Percentiles rank a stretch among this genome's conserved stretches.
Evolutionary conservation across 2,113 vertebrate species (phyloP).

Genomic region (Prionailurus viverrinus): DNA sequence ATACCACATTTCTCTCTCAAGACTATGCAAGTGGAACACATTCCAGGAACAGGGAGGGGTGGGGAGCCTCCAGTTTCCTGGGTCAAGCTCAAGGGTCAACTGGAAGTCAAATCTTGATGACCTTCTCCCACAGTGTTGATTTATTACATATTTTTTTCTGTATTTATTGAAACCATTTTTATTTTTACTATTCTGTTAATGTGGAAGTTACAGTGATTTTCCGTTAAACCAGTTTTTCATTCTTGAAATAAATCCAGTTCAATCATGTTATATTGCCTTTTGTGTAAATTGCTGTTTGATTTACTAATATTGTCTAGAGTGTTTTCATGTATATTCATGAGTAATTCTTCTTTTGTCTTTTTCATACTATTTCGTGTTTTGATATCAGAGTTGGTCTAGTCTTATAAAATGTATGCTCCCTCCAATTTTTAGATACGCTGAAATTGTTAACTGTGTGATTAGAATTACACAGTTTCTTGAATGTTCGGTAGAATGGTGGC

Average conservation of each 20-base stretch:
- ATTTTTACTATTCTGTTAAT: background rate
- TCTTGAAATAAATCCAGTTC: background rate
- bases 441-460: background rate
- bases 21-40: background rate
- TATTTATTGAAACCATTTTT: background rate
- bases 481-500: background rate
- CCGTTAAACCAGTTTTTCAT: background rate
- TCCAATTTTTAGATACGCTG: background rate
- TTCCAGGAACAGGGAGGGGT: background rate
- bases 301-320: background rate
- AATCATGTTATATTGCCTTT: background rate
- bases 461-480: background rate
- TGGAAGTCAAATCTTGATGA: background rate
- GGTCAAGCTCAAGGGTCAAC: background rate
- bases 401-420: background rate
- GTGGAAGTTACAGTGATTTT: background rate
- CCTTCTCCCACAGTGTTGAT: background rate
- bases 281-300: background rate
- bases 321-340: background rate
- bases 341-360: conserved; percentile 7
- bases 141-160: background rate
- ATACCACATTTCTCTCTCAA: background rate
- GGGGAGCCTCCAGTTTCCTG: background rate
- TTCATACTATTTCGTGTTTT: background rate
- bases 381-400: background rate